These are phyloP conservation scores for Strigops habroptila DNA, from an alignment of 2,113 vertebrate genomes.

Conservation along the genomic window DNA sequence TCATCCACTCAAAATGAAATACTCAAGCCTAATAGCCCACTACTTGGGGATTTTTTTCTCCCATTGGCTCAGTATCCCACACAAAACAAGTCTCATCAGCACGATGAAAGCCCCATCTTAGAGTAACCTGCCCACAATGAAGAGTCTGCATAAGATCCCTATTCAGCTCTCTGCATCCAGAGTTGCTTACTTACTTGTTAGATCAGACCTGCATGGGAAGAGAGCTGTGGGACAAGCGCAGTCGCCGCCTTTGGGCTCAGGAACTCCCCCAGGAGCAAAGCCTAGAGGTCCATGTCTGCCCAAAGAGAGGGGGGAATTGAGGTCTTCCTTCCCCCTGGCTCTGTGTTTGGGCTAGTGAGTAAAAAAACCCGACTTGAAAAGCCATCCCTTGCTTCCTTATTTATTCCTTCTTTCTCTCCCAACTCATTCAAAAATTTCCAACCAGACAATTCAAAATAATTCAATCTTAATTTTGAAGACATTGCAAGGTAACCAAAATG, in stretches of 20 bases:
- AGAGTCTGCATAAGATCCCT: not conserved
- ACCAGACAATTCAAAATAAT: not conserved
- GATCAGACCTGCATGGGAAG: not conserved
- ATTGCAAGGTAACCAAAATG: not conserved
- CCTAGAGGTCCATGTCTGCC: rapidly evolving
- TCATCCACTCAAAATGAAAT: not conserved
- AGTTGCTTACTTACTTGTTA: not conserved
- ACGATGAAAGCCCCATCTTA: not conserved
- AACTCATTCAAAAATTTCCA: not conserved
- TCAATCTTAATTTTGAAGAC: not conserved
- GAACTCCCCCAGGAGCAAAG: not conserved
- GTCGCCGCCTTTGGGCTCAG: not conserved
- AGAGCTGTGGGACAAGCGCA: not conserved
- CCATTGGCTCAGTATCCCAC: not conserved
- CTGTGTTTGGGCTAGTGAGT: not conserved
- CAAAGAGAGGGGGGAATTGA: not conserved
- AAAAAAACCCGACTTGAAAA: not conserved
- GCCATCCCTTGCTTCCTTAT: not conserved
- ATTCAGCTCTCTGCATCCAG: not conserved
- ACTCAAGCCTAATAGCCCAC: not conserved
- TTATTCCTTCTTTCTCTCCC: not conserved
- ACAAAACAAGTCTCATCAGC: not conserved
- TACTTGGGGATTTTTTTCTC: not conserved
- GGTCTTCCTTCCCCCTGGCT: not conserved
- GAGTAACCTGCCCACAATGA: not conserved